These are phyloP conservation scores for Tragulus kanchil DNA, from an alignment of 2,113 vertebrate genomes.

Conservation along the genomic window DNA sequence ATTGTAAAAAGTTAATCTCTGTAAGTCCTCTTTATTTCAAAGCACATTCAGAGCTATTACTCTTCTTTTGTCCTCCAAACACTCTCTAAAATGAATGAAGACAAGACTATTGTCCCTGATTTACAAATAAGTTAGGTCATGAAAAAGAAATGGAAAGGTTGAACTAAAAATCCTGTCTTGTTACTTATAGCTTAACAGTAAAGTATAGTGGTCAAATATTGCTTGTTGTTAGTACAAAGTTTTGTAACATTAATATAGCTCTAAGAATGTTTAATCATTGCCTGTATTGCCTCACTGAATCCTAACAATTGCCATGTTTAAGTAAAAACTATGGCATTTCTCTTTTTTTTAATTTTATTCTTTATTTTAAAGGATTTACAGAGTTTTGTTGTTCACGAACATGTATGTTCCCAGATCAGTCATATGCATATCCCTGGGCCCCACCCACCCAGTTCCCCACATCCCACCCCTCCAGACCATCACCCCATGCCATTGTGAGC, in stretches of 20 bases:
- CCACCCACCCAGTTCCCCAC: too few relatives aligned
- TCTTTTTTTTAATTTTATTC: too few relatives aligned
- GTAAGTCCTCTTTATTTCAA: background rate
- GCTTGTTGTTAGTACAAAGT: background rate
- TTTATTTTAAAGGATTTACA: too few relatives aligned
- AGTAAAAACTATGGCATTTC: background rate
- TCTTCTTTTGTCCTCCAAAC: conserved; percentile 8
- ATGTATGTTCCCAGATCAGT: too few relatives aligned
- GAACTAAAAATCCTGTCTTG: background rate
- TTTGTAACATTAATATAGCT: background rate
- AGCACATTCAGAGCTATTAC: background rate
- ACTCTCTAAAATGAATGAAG: background rate
- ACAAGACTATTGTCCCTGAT: background rate
- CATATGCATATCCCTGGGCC: too few relatives aligned
- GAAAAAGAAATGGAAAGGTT: background rate
- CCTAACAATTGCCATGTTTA: background rate
- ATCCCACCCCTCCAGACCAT: too few relatives aligned
- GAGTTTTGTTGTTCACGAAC: too few relatives aligned
- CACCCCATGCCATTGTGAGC: too few relatives aligned
- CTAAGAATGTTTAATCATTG: background rate
- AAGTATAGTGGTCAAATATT: background rate
- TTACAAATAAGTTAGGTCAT: background rate
- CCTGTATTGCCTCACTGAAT: background rate
- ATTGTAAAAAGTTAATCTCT: background rate
- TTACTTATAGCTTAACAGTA: background rate